Base-by-base conservation (phyloP, 2,113 vertebrate species). In the Anguilla rostrata region DNA sequence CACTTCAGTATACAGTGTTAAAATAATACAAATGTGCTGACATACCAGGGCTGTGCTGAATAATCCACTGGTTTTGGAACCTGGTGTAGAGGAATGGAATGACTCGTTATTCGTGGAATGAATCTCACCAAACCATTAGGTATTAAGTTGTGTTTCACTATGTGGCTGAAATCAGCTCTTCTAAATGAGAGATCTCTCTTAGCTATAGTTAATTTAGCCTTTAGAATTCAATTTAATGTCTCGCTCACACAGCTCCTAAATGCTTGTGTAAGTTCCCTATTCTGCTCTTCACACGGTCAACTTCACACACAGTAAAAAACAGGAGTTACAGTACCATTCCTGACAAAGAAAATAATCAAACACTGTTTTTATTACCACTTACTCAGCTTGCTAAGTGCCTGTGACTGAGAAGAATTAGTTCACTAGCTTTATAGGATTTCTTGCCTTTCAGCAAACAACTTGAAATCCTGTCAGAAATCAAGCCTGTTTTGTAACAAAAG, bases 61-160 rank as follows among this genome's bases (percentile, higher is more conserved):
- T 99, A 99, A 94, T 99, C 97, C 39, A 97, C 95, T 56, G 98
- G 98, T 90, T 98, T 99, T 53, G 98, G 98, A 43, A 98, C 97
- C 98, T 99, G 95, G 39, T 29, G 87, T 39, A 91, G 92, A 91
- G 56, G 60, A 41, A 87, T 71, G 49, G 20, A 89, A 90, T 40
- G 88, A 86, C 88, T 90, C 1, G 22, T 66, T 26, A 66, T 20
- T 26, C 1, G 3, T 26, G 49, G 91, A 78, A 93, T 91, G 60
- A 75, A 12, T 82, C 39, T 41, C 14, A 41, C 39, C 49, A 53
- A 53, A 53, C 49, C 12, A 53, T 12, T 11, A 53, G 7, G 12
- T 53, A 14, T 53, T 53, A 53, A 11, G 49, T 53, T 53, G 49
- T 14, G 49, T 53, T 53, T 53, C 2, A 66, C 20, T 66, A 7